phyloP scores from a whole-genome alignment of 2,113 vertebrate species.

The Xiphophorus maculatus region DNA sequence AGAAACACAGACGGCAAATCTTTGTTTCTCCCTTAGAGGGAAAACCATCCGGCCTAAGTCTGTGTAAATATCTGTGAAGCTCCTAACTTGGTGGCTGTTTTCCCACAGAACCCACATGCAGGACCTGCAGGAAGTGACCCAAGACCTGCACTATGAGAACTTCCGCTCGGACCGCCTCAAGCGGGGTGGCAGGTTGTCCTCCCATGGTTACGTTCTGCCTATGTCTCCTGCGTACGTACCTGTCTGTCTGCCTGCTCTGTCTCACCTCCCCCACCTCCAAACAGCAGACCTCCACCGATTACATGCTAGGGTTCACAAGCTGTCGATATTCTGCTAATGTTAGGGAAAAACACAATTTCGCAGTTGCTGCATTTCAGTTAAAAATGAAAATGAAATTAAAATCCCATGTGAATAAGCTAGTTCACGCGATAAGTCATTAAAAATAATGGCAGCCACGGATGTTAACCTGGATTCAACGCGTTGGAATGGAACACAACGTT shows the following conservation, averaged over 20 bases:
- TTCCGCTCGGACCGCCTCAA: slow-evolving; percentile 98
- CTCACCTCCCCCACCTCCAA: slow-evolving; percentile 68
- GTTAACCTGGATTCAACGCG: too few relatives aligned
- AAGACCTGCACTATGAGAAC: slow-evolving; percentile 99
- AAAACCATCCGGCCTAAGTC: too few relatives aligned
- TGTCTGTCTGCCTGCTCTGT: slow-evolving; percentile 70
- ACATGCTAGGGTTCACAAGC: neutral
- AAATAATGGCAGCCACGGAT: too few relatives aligned
- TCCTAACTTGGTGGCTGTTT: neutral
- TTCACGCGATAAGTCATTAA: too few relatives aligned
- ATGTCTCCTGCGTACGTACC: slow-evolving; percentile 79
- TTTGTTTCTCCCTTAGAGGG: too few relatives aligned
- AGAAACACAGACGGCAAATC: too few relatives aligned
- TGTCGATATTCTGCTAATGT: slow-evolving; percentile 19
- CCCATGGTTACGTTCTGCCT: slow-evolving; percentile 77
- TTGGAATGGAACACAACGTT: too few relatives aligned
- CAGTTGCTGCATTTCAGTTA: too few relatives aligned
- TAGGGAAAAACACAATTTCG: too few relatives aligned
- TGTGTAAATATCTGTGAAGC: neutral
- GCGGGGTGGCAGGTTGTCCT: slow-evolving; percentile 91
- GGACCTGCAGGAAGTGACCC: slow-evolving; percentile 98
- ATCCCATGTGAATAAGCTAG: too few relatives aligned
- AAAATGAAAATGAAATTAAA: too few relatives aligned
- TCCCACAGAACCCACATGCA: slow-evolving; percentile 94
- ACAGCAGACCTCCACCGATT: slow-evolving; percentile 21